A percentile compares a stretch with the other conserved stretches of the same genome.
These are phyloP conservation scores for Rhagonycha fulva DNA, from an alignment of 2,888 invertebrate species.

Conservation along the genomic window DNA sequence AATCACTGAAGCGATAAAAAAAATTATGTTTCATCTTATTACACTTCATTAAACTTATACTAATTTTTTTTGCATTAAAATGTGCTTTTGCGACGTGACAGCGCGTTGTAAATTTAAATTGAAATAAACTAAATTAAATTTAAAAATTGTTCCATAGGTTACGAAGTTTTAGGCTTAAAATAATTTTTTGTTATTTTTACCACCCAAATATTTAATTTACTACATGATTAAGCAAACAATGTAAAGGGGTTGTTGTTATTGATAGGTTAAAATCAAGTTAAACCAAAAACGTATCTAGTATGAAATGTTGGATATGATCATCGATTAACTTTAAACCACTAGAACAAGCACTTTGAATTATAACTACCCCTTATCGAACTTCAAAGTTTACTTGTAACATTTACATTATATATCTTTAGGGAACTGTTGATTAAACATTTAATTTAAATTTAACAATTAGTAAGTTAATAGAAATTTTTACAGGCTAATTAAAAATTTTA, in stretches of 20 bases:
- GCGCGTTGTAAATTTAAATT: not conserved
- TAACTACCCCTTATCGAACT: not conserved
- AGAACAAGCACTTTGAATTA: slow-evolving; percentile 2
- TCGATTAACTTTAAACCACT: slow-evolving; percentile 2
- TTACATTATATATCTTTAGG: not conserved
- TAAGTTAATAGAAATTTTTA: not conserved
- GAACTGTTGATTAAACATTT: slow-evolving; percentile 1
- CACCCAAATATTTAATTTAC: not conserved
- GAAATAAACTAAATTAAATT: not conserved
- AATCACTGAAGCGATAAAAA: not conserved
- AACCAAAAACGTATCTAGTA: not conserved
- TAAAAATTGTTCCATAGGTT: not conserved
- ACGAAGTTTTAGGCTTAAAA: not conserved
- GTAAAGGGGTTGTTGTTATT: not conserved
- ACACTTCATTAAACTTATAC: not conserved
- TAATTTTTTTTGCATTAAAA: not conserved
- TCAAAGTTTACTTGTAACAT: not conserved
- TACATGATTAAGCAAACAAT: not conserved
- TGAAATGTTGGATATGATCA: not conserved
- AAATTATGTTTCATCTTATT: too few species aligned
- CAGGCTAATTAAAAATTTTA: not conserved
- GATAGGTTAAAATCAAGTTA: not conserved
- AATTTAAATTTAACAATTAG: not conserved
- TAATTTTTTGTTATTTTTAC: not conserved
- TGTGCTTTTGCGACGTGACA: not conserved